Evolutionary conservation across 2,888 invertebrate species (phyloP), one percentile per base, ranked within the genome.

Genomic region (Phortica magna): DNA sequence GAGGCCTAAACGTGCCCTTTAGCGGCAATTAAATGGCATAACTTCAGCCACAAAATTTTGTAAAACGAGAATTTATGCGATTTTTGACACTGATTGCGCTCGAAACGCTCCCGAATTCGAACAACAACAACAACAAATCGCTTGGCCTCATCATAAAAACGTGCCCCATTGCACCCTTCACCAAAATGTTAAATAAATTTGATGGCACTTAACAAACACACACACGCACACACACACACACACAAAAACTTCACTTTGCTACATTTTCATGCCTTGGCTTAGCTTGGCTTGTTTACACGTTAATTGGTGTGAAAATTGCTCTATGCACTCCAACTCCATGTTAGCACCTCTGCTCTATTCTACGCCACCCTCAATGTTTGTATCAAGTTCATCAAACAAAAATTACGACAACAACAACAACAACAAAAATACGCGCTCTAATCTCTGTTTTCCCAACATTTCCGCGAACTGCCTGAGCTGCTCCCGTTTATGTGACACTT

Each of bases 21-120:
- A 84, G 84, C 83, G 86, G 90, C 89, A 88, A 90, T 90, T 90
- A 90, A 90, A 90, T 86, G 87, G 84, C 88, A 84, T 84, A 87
- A 90, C 87, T 88, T 79, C 84, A 84, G 82, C 83, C 83, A 79
- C 83, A 83, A 79, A 79, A 79, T 84, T 85, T 80, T 82, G 84
- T 88, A 81, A 61, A 83, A 82, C 82, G 83, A 83, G 85, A 83
- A 89, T 89, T 90, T 90, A 90, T 89, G 90, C 87, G 90, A 87
- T 87, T 90, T 83, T 84, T 85, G 89, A 89, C 89, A 89, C 88
- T 89, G 86, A 86, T 85, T 83, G 87, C 85, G 68, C 17, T 22
- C 17, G 19, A 17, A 68, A 48, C 68, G 42, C 43, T 68, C 19
- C 10, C 68, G 41, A 70, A 55, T 42, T 67, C 17, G n/a, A 78